Conservation (phyloP, 1,140 invertebrate genomes). For the Conus ventricosus region DNA sequence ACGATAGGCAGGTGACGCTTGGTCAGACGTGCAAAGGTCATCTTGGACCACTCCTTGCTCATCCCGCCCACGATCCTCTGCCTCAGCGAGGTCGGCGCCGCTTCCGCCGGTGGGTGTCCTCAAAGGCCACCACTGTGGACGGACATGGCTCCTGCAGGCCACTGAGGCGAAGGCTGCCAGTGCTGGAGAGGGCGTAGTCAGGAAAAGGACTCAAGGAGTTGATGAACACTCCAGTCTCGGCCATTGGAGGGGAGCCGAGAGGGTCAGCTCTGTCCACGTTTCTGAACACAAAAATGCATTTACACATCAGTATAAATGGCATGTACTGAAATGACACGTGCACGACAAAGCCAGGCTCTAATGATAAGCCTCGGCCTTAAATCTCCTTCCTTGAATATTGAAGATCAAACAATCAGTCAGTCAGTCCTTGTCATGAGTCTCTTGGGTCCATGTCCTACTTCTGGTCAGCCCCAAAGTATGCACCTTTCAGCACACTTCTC, state of each 20-base stretch:
- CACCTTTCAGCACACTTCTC: too few species aligned
- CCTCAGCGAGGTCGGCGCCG: neutral
- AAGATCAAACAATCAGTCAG: too few species aligned
- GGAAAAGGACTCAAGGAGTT: neutral
- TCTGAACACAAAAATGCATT: neutral
- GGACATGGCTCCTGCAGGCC: neutral
- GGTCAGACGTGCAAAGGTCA: neutral
- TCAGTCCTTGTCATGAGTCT: too few species aligned
- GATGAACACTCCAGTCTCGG: too few species aligned
- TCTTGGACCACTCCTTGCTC: neutral
- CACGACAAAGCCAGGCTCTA: neutral
- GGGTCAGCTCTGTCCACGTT: neutral
- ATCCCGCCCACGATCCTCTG: neutral
- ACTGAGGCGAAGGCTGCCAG: neutral
- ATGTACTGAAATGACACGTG: neutral
- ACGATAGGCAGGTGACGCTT: slow-evolving; percentile 7
- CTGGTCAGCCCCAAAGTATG: too few species aligned
- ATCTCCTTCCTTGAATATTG: too few species aligned
- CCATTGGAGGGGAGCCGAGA: neutral
- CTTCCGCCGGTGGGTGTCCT: neutral
- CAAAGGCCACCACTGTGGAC: neutral
- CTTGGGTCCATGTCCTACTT: too few species aligned
- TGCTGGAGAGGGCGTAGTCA: neutral
- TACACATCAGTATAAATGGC: neutral
- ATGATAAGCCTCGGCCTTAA: neutral